Evolutionary conservation across 2,113 vertebrate species (phyloP), one percentile per base, ranked within the genome.

Genomic region (Macquaria ambigua): DNA sequence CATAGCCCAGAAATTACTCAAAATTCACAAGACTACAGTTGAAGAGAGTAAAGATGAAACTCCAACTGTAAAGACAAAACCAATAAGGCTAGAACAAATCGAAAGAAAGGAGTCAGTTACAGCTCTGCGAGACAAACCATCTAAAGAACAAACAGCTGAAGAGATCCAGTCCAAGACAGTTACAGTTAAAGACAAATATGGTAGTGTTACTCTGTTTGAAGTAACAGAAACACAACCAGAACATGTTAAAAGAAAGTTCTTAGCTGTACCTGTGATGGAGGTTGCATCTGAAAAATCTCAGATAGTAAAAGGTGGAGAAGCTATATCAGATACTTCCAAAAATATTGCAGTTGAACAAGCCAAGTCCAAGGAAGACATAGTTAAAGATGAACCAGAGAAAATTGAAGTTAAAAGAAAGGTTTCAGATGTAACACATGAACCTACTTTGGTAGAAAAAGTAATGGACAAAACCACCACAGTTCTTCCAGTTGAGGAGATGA

Each of bases 151-250:
- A 68, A 67, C 11, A 18, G 6, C 7, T 53, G 20, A 79, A 74
- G 71, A 50, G n/a, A 50, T 78, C 10, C 56, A 79, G 23, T 31
- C 62, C 9, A 70, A 37, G 3, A 74, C 46, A 7, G 62, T 61
- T 18, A 58, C 21, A n/a, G 31, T 81, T 25, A 73, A 71, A 82
- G 28, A 80, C 39, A 41, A 80, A 28, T 58, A 63, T 25, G 78
- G 21, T 8, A 11, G n/a, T 18, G 23, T 69, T 16, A 25, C 14
- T 34, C 46, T 77, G 14, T 39, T 63, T 7, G 53, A 71, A 37
- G 72, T n/a, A 21, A n/a, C 20, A 46, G 25, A 73, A 69, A 67
- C 25, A 8, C 55, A 67, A 66, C n/a, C 34, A 5, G 23, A 67
- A 79, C 66, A 58, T 31, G 55, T 50, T 25, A 11, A 77, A 55